A percentile compares a stretch with the other conserved stretches of the same genome.
phyloP scores from a whole-genome alignment of 1,140 invertebrate genomes.

The Pseudachorutes palmiensis region DNA sequence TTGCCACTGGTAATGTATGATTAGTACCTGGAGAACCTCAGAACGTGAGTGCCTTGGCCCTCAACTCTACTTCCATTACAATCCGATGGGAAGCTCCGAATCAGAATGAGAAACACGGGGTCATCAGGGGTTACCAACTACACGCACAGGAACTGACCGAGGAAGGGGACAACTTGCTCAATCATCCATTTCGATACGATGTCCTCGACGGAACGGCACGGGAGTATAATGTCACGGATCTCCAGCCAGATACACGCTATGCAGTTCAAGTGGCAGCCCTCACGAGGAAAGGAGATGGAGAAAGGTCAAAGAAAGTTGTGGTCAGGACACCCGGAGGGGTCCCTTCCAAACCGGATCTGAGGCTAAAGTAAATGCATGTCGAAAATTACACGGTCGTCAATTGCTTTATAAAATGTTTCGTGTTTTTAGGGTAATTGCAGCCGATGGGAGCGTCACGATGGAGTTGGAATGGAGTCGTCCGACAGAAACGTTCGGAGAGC shows the following conservation, averaged over 20 bases:
- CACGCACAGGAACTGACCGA: constrained; percentile 85
- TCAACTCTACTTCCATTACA: constrained; percentile 87
- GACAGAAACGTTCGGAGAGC: constrained; percentile 72
- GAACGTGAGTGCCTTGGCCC: constrained; percentile 70
- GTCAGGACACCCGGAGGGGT: constrained; percentile 89
- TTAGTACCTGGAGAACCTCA: constrained; percentile 92
- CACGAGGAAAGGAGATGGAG: constrained; percentile 83
- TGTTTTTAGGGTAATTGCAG: constrained; percentile 58
- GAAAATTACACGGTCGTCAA: too few species aligned
- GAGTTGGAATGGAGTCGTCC: constrained; percentile 86
- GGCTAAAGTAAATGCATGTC: constrained; percentile 59
- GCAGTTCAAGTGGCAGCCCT: constrained; percentile 86
- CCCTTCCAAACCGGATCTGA: constrained; percentile 74
- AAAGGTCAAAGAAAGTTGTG: constrained; percentile 68
- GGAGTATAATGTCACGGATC: constrained; percentile 71
- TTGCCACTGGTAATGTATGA: constrained; percentile 6
- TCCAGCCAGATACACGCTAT: constrained; percentile 89
- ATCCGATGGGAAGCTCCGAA: constrained; percentile 85
- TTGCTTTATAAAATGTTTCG: not conserved
- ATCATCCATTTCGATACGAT: constrained; percentile 73
- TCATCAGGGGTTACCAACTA: constrained; percentile 92
- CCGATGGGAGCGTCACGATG: constrained; percentile 73
- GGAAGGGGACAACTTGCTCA: constrained; percentile 69
- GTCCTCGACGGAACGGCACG: constrained; percentile 67
- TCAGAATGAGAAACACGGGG: constrained; percentile 85